Percentiles rank a stretch among this genome's conserved stretches.
Conservation (phyloP, 2,888 invertebrate genomes). For the Rotaria macrura region DNA sequence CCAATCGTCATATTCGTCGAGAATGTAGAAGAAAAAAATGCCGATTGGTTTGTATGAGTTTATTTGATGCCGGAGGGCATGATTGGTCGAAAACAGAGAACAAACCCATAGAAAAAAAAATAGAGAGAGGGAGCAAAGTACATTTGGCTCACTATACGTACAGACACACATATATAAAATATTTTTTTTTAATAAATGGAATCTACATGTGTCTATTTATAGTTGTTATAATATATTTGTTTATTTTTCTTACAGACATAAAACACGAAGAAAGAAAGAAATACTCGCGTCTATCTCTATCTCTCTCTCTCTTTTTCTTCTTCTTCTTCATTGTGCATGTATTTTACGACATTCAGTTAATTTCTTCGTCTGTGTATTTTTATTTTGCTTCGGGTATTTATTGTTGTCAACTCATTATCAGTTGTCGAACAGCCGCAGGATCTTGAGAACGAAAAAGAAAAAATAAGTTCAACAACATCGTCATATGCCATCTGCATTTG, state of each 20-base stretch:
- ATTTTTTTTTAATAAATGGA: not conserved
- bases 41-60: not conserved
- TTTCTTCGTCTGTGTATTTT: not conserved
- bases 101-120: not conserved
- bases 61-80: not conserved
- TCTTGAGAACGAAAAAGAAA: not conserved
- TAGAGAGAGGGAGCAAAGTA: too few species aligned
- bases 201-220: not conserved
- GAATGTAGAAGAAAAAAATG: not conserved
- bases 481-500: conserved; percentile 19
- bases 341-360: not conserved
- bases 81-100: conserved; percentile 15
- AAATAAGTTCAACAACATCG: not conserved
- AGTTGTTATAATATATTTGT: not conserved
- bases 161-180: not conserved
- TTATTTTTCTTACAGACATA: not conserved
- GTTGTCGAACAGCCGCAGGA: not conserved
- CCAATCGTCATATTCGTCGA: not conserved
- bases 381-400: not conserved
- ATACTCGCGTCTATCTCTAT: not conserved
- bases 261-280: too few species aligned
- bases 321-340: too few species aligned
- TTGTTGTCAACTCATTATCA: not conserved
- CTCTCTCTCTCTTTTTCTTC: not conserved
- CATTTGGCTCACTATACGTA: not conserved